Evolutionary conservation across 2,888 invertebrate species (phyloP).

Genomic region (Drosophila ustulata): DNA sequence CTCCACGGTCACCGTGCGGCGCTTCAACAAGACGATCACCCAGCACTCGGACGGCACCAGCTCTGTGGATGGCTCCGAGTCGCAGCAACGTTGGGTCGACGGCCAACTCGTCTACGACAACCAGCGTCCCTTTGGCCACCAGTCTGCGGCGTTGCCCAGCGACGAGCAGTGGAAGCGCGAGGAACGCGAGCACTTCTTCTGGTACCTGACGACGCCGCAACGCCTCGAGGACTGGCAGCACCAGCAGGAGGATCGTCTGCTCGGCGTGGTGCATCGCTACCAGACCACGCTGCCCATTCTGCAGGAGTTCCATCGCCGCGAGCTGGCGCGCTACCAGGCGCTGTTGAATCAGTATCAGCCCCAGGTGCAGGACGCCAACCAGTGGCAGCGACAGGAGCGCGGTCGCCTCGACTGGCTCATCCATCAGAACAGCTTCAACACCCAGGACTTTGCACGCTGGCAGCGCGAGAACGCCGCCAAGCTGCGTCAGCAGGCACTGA

Average conservation of each 20-base stretch:
- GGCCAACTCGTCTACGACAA: conserved; percentile 81
- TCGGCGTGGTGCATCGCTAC: conserved; percentile 76
- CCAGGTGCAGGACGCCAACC: conserved; percentile 66
- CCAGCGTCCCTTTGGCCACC: conserved; percentile 80
- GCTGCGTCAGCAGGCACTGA: conserved; percentile 66
- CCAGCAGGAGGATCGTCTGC: conserved; percentile 82
- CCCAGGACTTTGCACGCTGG: conserved; percentile 82
- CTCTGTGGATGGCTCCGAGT: conserved; percentile 77
- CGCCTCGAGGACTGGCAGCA: conserved; percentile 81
- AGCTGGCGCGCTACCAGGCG: conserved; percentile 76
- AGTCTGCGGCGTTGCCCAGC: conserved; percentile 62
- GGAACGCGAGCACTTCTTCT: conserved; percentile 83
- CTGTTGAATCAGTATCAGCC: conserved; percentile 77
- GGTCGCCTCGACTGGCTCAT: conserved; percentile 83
- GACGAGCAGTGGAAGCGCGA: conserved; percentile 83
- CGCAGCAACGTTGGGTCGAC: conserved; percentile 81
- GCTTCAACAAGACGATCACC: conserved; percentile 78
- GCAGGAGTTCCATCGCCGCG: conserved; percentile 81
- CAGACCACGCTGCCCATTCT: conserved; percentile 75
- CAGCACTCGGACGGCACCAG: conserved; percentile 78
- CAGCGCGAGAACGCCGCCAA: conserved; percentile 77
- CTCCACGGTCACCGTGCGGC: conserved; percentile 74
- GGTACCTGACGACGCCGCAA: conserved; percentile 77
- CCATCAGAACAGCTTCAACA: conserved; percentile 81
- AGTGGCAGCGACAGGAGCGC: conserved; percentile 81